These are phyloP conservation scores for Diploscapter pachys DNA, from an alignment of 1,140 invertebrate genomes.

Conservation along the genomic window DNA sequence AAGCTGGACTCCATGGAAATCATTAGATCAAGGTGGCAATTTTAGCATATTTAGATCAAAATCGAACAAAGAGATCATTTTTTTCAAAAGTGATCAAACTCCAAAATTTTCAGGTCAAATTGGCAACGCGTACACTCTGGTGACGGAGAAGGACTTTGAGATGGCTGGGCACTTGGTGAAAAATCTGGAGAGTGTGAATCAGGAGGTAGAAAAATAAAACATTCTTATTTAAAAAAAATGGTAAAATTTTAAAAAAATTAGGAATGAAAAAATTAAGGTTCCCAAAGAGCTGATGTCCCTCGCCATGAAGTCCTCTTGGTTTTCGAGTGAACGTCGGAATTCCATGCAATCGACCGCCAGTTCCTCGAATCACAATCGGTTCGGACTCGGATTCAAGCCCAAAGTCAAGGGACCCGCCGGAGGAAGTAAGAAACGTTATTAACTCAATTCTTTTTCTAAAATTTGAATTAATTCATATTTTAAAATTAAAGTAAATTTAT, in stretches of 20 bases:
- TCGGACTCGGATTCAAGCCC: conserved; percentile 44
- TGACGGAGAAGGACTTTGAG: conserved; percentile 88
- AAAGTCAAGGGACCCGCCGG: not conserved
- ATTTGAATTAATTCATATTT: too few relatives aligned
- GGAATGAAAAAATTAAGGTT: conserved; percentile 62
- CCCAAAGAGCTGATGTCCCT: conserved; percentile 81
- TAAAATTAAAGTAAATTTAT: too few relatives aligned
- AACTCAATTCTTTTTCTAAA: not conserved
- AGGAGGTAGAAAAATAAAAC: conserved; percentile 63
- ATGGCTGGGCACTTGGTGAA: conserved; percentile 92
- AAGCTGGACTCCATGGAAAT: not conserved
- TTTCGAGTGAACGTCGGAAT: conserved; percentile 19
- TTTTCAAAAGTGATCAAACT: not conserved
- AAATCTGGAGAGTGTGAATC: conserved; percentile 89
- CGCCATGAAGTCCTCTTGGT: conserved; percentile 70
- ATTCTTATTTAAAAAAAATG: conserved; percentile 2
- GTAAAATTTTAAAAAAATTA: not conserved
- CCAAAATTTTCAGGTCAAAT: conserved; percentile 72
- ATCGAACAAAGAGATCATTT: too few relatives aligned
- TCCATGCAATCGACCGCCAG: not conserved
- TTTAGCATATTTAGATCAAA: too few relatives aligned
- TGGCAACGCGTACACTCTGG: conserved; percentile 84
- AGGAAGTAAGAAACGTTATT: not conserved
- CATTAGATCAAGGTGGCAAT: too few relatives aligned
- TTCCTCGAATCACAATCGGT: conserved; percentile 12